Base-by-base conservation (phyloP, 2,797 vertebrate species). In the Spinus pinus region DNA sequence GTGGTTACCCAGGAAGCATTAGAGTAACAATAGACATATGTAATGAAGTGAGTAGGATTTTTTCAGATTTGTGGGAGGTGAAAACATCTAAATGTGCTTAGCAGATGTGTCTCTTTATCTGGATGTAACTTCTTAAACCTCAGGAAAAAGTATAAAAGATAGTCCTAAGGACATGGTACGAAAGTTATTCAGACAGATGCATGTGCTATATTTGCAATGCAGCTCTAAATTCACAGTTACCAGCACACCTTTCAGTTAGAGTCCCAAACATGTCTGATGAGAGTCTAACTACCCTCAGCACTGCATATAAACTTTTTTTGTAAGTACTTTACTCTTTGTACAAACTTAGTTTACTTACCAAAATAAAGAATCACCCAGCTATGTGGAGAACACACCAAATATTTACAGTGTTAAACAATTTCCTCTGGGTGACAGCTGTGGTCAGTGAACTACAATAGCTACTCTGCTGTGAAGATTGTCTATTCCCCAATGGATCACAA, bases 381-480 rank as follows among this genome's bases (percentile, higher is more conserved):
- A 39, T 41, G 69, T 17, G 56, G 42, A 86, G 24, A 88, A 22
- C 20, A 71, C 39, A 85, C 46, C 78, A 96, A 93, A 88, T 82
- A 90, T 93, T 94, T 94, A 92, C 85, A 88, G 18, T 75, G 71
- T 93, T 94, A 91, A 91, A 92, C 80, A 90, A 89, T 86, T 95
- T 94, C 74, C 85, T 95, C 66, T 81, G 62, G 71, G 62, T 96
- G 91, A 96, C 65, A 69, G 51, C 24, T 88, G 71, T 94, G 91
- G 69, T 93, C 95, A 93, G 71, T 93, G 94, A 96, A 92, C 86
- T 92, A 89, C 88, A 86, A 73, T 86, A 94, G 70, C 41, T 95
- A 92, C 95, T 96, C 72, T 91, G 53, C 73, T 92, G 69, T 47
- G 60, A 74, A 88, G 70, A 94, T 72, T 86, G 28, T 72, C 95